Base-by-base conservation (phyloP, 2,888 invertebrate genomes). In the Tanytarsus gracilentus region DNA sequence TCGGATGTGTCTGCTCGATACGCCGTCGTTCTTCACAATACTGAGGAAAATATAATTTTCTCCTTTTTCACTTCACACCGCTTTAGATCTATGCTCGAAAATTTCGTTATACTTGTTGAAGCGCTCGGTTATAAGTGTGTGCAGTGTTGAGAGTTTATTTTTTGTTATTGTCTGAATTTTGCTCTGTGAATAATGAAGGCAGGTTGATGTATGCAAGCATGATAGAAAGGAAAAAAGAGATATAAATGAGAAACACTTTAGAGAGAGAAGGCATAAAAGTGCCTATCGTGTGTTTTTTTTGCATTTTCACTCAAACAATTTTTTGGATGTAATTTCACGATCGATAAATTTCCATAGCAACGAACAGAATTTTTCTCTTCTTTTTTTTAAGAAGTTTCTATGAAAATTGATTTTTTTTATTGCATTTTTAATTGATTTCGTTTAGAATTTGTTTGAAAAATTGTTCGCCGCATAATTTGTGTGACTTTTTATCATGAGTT, bases 61-160 rank as follows among this genome's bases (percentile, higher is more conserved):
- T n/a, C n/a, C n/a, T n/a, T n/a, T n/a, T n/a, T n/a, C n/a, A n/a
- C n/a, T n/a, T n/a, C n/a, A n/a, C n/a, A n/a, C n/a, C n/a, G n/a
- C n/a, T n/a, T n/a, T n/a, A n/a, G n/a, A n/a, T n/a, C n/a, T n/a
- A n/a, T n/a, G n/a, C n/a, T n/a, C n/a, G n/a, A n/a, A n/a, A n/a
- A n/a, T n/a, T n/a, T n/a, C 86, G 86, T 86, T 11, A 16, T 52
- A 33, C 4, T 52, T 21, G 30, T 11, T 30, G 30, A 30, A 6
- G 9, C 6, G 30, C 11, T 30, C 30, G 30, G 30, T 30, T 30
- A 8, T 11, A 30, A 9, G 9, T 30, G n/a, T n/a, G n/a, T n/a
- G n/a, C n/a, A n/a, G n/a, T n/a, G 33, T 30, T 30, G 8, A 30
- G 11, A 30, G 33, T 9, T 11, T 30, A 30, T 9, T 30, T 30